Base-by-base conservation (phyloP, 2,113 vertebrate genomes). In the Cyanoderma ruficeps region DNA sequence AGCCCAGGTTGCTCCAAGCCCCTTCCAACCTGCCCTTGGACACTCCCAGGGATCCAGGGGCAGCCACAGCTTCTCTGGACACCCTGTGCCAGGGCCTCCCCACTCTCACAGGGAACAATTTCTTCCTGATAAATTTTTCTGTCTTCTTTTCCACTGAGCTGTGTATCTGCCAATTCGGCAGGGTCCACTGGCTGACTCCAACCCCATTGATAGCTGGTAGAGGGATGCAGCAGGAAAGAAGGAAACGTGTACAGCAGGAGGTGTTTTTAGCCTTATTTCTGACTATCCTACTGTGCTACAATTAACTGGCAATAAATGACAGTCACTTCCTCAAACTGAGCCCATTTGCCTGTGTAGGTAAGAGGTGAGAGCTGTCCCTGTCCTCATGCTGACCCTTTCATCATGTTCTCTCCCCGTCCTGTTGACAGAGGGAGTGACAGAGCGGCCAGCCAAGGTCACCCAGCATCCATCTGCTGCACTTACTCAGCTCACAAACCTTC, bases 11-110 rank as follows among this genome's bases (percentile, higher is more conserved):
- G 17, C 41, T 69, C n/a, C 46, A 46, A 67, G 44, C 15, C 4
- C 44, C 0, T 0, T 25, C 46, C 61, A 76, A 0, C 30, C 55
- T 49, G 30, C 17, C n/a, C n/a, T 49, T 1, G 41, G 63, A 16
- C 55, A 61, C 41, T 76, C 0, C 18, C 70, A 90, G 21, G 55
- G 55, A 49, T 69, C 13, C 74, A 61, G 47, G 47, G 8, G 4
- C 41, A 83, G 79, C 47, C 63, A 55, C 55, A 83, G 41, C 47
- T 69, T 3, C 47, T 69, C 55, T 60, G 46, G 20, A 33, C 37
- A 67, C 2, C 2, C 52, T 83, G 41, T 55, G 30, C 63, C 46
- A 61, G n/a, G 30, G 47, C 35, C 21, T 55, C 1, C 0, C 35
- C 47, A 76, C 2, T 17, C 25, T 63, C 55, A 19, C 10, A 76